Evolutionary conservation across 2,113 vertebrate species (phyloP), one percentile per base, ranked within the genome.

Genomic region (Microcebus jonahi): DNA sequence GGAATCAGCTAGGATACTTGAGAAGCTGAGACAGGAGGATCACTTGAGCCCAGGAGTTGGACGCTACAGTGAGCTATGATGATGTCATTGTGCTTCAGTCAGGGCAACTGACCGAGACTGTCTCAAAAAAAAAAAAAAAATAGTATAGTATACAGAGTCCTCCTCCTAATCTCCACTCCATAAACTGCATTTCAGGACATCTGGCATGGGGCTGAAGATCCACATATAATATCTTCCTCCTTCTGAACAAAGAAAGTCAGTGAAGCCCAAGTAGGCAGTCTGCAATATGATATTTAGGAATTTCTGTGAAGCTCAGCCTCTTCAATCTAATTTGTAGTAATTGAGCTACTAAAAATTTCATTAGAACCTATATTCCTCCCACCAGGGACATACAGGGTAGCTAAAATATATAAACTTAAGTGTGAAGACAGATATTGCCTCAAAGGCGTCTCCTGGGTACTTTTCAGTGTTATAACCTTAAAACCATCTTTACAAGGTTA

Each of bases 401-500:
- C 71, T 39, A 81, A 93, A 92, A 48, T 29, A 70, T 18, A 55
- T 15, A 50, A 73, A 53, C 5, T 65, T 29, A 89, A 87, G 27
- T 42, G 25, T 71, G 73, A 50, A 65, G 55, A 79, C 8, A 84
- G 53, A 31, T 2, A n/a, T 1, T 48, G 73, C 36, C 20, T 48
- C 27, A 70, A 42, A 88, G 36, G n/a, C 79, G 27, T 3, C 34
- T 86, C 42, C 34, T 73, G 50, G 76, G 48, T 67, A n/a, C 53
- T 92, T 84, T 34, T 70, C 36, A 63, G 81, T 57, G 53, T 63
- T 73, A 34, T 45, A 73, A 88, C 8, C 25, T 88, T 86, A 90
- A 84, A 86, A 68, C n/a, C 59, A 36, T 79, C 61, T 83, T 83
- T 77, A 80, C 13, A 92, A 88, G 65, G 65, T 67, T 94, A 95